Percentiles rank a stretch among this genome's conserved stretches.
Evolutionary conservation across 2,888 invertebrate genomes (phyloP).

Genomic region (Polietes domitor): DNA sequence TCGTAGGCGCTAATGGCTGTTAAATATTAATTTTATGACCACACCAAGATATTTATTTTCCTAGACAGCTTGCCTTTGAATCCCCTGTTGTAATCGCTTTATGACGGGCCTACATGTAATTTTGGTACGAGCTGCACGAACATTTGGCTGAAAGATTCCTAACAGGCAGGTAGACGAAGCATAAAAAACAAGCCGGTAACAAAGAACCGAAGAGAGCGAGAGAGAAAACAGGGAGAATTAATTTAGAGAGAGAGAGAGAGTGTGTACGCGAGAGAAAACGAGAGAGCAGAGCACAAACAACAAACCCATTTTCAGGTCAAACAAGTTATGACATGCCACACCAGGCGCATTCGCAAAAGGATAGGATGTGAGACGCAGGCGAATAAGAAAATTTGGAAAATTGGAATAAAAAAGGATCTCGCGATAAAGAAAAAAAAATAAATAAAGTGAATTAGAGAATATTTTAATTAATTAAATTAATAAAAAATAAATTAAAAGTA

Average conservation of each 20-base stretch:
- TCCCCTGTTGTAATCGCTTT: not conserved
- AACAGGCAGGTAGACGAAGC: slow-evolving; percentile 49
- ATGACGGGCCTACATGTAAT: not conserved
- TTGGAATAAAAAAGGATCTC: slow-evolving; percentile 10
- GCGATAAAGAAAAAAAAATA: slow-evolving; percentile 11
- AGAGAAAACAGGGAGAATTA: too few species aligned
- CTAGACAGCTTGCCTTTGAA: not conserved
- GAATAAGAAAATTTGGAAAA: slow-evolving; percentile 30
- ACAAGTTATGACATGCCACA: slow-evolving; percentile 66
- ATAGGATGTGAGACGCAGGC: slow-evolving; percentile 55
- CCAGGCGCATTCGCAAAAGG: slow-evolving; percentile 70
- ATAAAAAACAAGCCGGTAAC: slow-evolving; percentile 47
- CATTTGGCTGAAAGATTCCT: slow-evolving; percentile 45
- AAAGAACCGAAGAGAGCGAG: not conserved
- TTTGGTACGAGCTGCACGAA: slow-evolving; percentile 18
- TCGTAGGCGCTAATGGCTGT: slow-evolving; percentile 16
- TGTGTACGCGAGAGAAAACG: not conserved
- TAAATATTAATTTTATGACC: slow-evolving; percentile 26
- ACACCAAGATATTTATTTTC: not conserved
- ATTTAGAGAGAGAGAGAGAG: not conserved
- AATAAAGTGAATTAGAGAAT: not conserved
- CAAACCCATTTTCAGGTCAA: slow-evolving; percentile 66
- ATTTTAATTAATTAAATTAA: slow-evolving; percentile 24
- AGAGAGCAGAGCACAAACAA: slow-evolving; percentile 20
- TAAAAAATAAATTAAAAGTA: not conserved